Evolutionary conservation across 35 echinoderm and acorn worm species (phyloP).

Genomic region (Acanthaster planci): DNA sequence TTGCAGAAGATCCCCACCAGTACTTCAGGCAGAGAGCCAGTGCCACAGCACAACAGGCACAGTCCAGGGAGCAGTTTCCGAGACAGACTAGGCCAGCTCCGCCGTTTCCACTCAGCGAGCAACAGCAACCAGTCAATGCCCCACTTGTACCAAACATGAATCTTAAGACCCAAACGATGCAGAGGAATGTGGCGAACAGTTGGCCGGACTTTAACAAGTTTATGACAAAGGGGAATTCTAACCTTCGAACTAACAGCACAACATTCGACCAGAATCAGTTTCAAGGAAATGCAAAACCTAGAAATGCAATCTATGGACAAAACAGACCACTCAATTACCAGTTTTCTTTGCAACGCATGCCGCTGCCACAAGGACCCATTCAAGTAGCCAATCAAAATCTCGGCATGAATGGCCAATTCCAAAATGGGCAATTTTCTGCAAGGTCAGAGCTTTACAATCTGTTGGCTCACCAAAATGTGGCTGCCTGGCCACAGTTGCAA

Average conservation of each 20-base stretch:
- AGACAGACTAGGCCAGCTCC: not conserved
- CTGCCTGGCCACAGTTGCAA: constrained; percentile 14
- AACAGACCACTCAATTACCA: constrained; percentile 1
- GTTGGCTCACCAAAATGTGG: not conserved
- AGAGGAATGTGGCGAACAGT: not conserved
- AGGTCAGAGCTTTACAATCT: constrained; percentile 12
- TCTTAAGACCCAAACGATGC: not conserved
- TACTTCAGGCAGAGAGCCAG: constrained; percentile 19
- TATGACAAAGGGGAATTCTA: not conserved
- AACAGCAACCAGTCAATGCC: not conserved
- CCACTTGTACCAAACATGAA: not conserved
- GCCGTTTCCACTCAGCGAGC: not conserved
- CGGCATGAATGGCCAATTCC: not conserved
- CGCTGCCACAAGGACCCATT: not conserved
- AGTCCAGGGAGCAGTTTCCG: not conserved
- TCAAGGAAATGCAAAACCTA: not conserved
- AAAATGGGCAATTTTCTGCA: not conserved
- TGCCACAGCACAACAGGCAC: not conserved
- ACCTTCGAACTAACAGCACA: not conserved
- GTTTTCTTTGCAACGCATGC: not conserved
- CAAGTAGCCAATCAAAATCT: not conserved
- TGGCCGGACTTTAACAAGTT: constrained; percentile 1
- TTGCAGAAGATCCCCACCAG: constrained; percentile 1
- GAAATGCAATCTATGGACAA: not conserved
- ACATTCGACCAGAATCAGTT: constrained; percentile 1